Evolutionary conservation across 1,140 invertebrate genomes (phyloP).

Genomic region (Meloidogyne chitwoodi): DNA sequence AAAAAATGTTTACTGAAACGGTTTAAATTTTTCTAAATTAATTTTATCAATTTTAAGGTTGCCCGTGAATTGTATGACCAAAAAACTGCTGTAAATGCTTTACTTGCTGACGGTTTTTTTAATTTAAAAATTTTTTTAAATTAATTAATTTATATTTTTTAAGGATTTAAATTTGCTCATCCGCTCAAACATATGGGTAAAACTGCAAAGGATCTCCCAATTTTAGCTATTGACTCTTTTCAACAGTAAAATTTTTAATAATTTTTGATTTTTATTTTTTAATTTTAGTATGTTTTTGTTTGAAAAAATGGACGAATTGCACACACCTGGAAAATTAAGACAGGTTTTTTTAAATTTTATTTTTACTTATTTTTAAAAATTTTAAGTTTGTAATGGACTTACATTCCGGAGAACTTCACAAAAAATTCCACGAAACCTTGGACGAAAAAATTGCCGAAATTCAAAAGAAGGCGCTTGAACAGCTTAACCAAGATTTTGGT

Average conservation of each 20-base stretch:
- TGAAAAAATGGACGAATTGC: constrained; percentile 63
- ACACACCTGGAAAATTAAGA: constrained; percentile 50
- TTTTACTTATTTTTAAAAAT: not conserved
- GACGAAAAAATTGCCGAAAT: constrained; percentile 58
- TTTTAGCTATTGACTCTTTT: constrained; percentile 98
- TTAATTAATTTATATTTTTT: constrained; percentile 65
- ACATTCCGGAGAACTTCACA: constrained; percentile 54
- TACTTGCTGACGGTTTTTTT: constrained; percentile 75
- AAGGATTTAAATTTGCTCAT: constrained; percentile 90
- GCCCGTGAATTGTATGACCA: constrained; percentile 53
- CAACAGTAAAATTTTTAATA: constrained; percentile 67
- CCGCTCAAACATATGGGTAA: constrained; percentile 96
- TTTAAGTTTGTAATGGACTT: constrained; percentile 56
- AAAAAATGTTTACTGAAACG: constrained; percentile 55
- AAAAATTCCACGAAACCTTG: constrained; percentile 59
- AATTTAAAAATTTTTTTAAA: constrained; percentile 2
- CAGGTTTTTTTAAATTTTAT: constrained; percentile 30
- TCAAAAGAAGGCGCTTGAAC: constrained; percentile 43
- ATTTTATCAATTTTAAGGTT: constrained; percentile 51
- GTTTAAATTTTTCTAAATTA: constrained; percentile 55
- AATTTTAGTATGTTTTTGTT: constrained; percentile 82
- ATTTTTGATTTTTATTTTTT: constrained; percentile 80
- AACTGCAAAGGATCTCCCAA: constrained; percentile 78
- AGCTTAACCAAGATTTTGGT: constrained; percentile 27
- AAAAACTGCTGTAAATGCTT: constrained; percentile 83